phyloP scores from a whole-genome alignment of 2,797 vertebrate genomes.

The Monodelphis domestica region DNA sequence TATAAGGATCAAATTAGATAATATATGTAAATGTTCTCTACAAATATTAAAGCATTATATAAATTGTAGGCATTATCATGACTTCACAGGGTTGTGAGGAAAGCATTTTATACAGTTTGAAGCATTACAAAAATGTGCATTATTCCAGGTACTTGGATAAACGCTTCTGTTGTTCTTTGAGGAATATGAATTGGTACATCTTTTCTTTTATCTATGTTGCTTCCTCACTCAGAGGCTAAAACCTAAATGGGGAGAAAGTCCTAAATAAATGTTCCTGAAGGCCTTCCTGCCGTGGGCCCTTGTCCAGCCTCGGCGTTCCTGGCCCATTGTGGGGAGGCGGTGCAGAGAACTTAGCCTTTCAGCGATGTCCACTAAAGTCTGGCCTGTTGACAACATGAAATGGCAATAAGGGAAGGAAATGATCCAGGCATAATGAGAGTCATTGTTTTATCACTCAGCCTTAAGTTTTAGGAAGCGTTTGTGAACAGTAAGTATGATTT shows the following conservation, averaged over 20 bases:
- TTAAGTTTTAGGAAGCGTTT: background rate
- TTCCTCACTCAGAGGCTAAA: background rate
- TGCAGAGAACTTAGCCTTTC: background rate
- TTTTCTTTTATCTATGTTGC: background rate
- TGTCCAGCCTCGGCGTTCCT: background rate
- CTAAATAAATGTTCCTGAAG: background rate
- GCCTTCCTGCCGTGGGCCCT: background rate
- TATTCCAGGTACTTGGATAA: background rate
- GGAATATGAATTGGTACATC: background rate
- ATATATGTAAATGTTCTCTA: background rate
- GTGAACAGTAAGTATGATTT: background rate
- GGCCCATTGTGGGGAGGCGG: background rate
- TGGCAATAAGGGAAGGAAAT: background rate
- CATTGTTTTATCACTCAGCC: background rate
- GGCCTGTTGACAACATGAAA: background rate
- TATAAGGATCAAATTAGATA: background rate
- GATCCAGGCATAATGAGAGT: background rate
- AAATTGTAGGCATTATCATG: background rate
- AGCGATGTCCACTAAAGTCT: background rate
- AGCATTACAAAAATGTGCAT: background rate
- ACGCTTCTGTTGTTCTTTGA: background rate
- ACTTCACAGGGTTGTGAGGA: background rate
- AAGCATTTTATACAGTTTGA: background rate
- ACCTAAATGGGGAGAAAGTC: background rate
- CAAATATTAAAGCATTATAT: background rate